A percentile compares a stretch with the other conserved stretches of the same genome.
Evolutionary conservation across 2,797 vertebrate species (phyloP).

Genomic region (Chiloscyllium punctatum): DNA sequence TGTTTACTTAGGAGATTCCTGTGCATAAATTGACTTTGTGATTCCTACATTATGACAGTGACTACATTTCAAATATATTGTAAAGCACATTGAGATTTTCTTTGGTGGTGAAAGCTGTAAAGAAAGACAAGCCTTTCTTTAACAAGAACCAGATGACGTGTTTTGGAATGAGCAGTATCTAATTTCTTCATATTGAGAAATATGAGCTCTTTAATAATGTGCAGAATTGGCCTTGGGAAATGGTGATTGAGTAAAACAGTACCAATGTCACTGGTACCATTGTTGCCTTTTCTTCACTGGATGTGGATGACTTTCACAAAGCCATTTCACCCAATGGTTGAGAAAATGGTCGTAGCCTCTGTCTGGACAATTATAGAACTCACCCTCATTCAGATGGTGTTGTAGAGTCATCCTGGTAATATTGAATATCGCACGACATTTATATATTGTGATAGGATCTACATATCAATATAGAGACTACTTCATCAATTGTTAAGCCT

Average conservation of each 20-base stretch:
- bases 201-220: not conserved
- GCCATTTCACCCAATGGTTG: not conserved
- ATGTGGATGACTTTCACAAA: not conserved
- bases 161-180: not conserved
- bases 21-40: not conserved
- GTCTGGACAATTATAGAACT: not conserved
- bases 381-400: too few species aligned
- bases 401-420: not conserved
- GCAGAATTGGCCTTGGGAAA: not conserved
- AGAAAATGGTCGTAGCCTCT: not conserved
- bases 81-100: not conserved
- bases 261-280: not conserved
- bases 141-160: not conserved
- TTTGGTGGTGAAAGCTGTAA: not conserved
- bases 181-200: not conserved
- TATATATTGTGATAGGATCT: not conserved
- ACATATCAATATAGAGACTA: not conserved
- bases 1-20: too few species aligned
- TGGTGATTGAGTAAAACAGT: not conserved
- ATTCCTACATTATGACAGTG: not conserved
- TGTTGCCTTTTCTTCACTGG: not conserved
- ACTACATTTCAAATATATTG: not conserved
- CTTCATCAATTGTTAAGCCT: not conserved
- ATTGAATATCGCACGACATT: not conserved
- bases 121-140: not conserved